Evolutionary conservation across 2,113 vertebrate species (phyloP).

Genomic region (Syngnathus floridae): DNA sequence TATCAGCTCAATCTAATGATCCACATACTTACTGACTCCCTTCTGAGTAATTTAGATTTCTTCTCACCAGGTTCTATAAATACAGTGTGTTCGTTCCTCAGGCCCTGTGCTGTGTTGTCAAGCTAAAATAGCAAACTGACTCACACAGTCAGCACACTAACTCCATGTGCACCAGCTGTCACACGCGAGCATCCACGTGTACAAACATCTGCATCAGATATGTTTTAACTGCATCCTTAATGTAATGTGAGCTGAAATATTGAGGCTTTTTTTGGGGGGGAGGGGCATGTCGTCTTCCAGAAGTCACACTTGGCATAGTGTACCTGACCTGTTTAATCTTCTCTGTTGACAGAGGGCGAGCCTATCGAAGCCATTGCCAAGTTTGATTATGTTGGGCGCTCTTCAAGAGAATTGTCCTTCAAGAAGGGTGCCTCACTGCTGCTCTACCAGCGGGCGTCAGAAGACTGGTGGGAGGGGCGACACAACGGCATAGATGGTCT

Average conservation of each 20-base stretch:
- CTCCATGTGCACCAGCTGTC: slow-evolving; percentile 11
- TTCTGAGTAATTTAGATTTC: slow-evolving; percentile 52
- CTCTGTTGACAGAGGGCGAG: slow-evolving; percentile 80
- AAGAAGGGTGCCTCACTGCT: slow-evolving; percentile 97
- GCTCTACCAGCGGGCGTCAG: slow-evolving; percentile 91
- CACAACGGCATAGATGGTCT: slow-evolving; percentile 96
- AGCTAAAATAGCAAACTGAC: slow-evolving; percentile 30
- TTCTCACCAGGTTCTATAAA: slow-evolving; percentile 52
- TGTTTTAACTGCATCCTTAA: background rate
- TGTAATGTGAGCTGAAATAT: background rate
- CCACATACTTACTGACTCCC: slow-evolving; percentile 34
- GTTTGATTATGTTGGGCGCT: slow-evolving; percentile 93
- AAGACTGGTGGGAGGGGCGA: slow-evolving; percentile 99
- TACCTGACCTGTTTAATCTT: slow-evolving; percentile 31
- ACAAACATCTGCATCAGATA: slow-evolving; percentile 11
- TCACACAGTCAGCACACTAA: slow-evolving; percentile 15
- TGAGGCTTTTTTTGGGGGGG: background rate
- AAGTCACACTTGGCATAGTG: slow-evolving; percentile 18
- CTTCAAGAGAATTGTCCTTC: slow-evolving; percentile 92
- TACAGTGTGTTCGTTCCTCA: slow-evolving; percentile 38
- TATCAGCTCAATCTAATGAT: slow-evolving; percentile 36
- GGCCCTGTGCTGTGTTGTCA: slow-evolving; percentile 39
- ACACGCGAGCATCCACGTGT: background rate
- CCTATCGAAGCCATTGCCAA: slow-evolving; percentile 98
- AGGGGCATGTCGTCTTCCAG: background rate